Conservation (phyloP, 1,140 invertebrate species). For the Coelopa frigida region DNA sequence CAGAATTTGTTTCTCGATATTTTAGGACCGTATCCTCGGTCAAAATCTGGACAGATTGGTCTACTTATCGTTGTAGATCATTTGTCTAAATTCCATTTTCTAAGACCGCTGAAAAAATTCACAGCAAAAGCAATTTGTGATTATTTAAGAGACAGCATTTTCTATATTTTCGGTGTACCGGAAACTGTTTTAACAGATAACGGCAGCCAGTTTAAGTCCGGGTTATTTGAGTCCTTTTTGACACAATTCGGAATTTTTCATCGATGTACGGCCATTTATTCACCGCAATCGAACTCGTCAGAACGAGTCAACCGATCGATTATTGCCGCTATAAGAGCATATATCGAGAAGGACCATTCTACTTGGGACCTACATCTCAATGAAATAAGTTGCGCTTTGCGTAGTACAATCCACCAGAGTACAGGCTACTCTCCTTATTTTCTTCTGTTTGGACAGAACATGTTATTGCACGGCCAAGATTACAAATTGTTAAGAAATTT, state of each 20-base stretch:
- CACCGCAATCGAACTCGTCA: slow-evolving; percentile 3
- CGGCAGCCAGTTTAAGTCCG: neutral
- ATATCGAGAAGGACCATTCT: too few species aligned
- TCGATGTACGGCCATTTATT: neutral
- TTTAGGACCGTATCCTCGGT: too few species aligned
- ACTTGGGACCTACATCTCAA: too few species aligned
- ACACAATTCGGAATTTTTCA: neutral
- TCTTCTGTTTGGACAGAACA: neutral
- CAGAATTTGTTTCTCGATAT: too few species aligned
- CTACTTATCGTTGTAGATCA: too few species aligned
- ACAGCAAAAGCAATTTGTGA: too few species aligned
- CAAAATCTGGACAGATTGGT: too few species aligned
- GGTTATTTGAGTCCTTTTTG: neutral
- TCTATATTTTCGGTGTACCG: neutral
- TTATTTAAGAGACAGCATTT: neutral
- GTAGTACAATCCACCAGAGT: neutral
- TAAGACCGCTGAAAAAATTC: too few species aligned
- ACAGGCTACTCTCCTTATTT: neutral
- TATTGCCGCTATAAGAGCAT: neutral
- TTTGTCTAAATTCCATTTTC: too few species aligned
- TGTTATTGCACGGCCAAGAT: neutral
- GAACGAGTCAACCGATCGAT: slow-evolving; percentile 8
- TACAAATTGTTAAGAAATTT: too few species aligned
- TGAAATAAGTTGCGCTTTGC: neutral
- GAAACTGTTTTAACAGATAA: neutral